A percentile compares a stretch with the other conserved stretches of the same genome.
These are phyloP conservation scores for Tupiocoris notatus DNA, from an alignment of 2,888 invertebrate species.

Conservation along the genomic window DNA sequence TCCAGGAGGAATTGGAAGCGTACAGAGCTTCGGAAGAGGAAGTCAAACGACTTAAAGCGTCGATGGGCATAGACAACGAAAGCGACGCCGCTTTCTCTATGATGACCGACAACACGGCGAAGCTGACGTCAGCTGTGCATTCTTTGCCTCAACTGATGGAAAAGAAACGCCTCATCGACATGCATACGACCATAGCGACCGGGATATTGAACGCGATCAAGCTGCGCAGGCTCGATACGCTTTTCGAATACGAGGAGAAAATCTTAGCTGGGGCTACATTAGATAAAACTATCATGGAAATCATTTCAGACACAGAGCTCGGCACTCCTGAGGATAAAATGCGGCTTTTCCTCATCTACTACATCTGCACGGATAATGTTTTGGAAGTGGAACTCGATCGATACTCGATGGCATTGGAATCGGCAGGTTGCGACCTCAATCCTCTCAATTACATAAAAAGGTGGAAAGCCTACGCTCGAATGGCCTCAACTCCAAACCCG, in stretches of 20 bases:
- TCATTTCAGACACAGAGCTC: conserved; percentile 80
- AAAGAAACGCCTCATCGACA: conserved; percentile 94
- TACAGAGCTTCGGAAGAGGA: conserved; percentile 93
- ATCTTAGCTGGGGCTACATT: conserved; percentile 84
- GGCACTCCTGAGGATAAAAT: conserved; percentile 90
- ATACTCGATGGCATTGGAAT: conserved; percentile 73
- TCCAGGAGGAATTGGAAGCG: conserved; percentile 95
- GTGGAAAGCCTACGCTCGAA: conserved; percentile 84
- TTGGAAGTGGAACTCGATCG: conserved; percentile 76
- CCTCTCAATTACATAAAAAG: conserved; percentile 86
- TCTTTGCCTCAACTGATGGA: conserved; percentile 95
- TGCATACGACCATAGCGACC: conserved; percentile 98
- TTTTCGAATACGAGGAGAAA: conserved; percentile 97
- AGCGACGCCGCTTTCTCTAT: conserved; percentile 80
- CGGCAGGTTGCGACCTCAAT: conserved; percentile 81
- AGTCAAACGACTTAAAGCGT: conserved; percentile 88
- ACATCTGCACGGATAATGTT: conserved; percentile 78
- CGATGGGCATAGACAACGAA: conserved; percentile 91
- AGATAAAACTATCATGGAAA: conserved; percentile 82
- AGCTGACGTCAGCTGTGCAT: conserved; percentile 90
- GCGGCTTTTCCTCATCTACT: conserved; percentile 87
- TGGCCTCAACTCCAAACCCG: conserved; percentile 71
- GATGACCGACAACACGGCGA: conserved; percentile 89
- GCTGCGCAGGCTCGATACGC: conserved; percentile 86
- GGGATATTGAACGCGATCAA: conserved; percentile 82